phyloP scores from a whole-genome alignment of 2,888 invertebrate species.

The Hydroisotoma schaefferi region DNA sequence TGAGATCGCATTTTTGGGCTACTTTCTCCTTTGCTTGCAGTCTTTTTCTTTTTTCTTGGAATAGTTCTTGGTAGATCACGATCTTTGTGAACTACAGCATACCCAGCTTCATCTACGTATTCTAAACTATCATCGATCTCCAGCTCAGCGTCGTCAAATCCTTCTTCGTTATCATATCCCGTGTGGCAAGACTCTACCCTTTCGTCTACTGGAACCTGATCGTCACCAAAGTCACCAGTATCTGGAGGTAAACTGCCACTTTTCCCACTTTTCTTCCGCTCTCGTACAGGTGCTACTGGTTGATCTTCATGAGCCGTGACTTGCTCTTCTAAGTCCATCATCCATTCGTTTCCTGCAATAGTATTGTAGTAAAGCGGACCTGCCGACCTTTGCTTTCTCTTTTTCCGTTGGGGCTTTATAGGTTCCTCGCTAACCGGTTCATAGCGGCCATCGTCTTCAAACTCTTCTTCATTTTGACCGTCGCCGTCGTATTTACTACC shows the following conservation, averaged over 20 bases:
- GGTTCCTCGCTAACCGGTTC: constrained; percentile 43
- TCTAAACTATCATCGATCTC: constrained; percentile 31
- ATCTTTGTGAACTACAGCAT: constrained; percentile 44
- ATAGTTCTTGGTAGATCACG: constrained; percentile 32
- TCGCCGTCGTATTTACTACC: constrained; percentile 35
- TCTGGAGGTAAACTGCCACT: constrained; percentile 21
- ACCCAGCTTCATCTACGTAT: constrained; percentile 46
- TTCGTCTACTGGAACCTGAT: not conserved
- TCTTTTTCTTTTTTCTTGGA: constrained; percentile 40
- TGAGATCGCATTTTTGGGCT: constrained; percentile 21
- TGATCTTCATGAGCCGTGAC: not conserved
- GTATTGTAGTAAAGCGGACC: constrained; percentile 47
- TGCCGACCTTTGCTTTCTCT: constrained; percentile 22
- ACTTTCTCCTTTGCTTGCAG: constrained; percentile 24
- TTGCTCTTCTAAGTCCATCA: constrained; percentile 34
- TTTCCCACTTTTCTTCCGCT: constrained; percentile 27
- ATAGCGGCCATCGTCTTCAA: constrained; percentile 45
- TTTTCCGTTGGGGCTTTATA: constrained; percentile 36
- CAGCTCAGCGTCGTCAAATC: constrained; percentile 10
- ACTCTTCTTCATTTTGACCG: constrained; percentile 17
- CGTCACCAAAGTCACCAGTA: constrained; percentile 9
- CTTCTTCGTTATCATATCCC: constrained; percentile 10
- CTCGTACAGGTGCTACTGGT: constrained; percentile 19
- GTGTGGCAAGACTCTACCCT: not conserved
- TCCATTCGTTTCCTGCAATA: constrained; percentile 47